Percentiles rank a stretch among this genome's conserved stretches.
These are phyloP conservation scores for Bombus cullumanus DNA, from an alignment of 1,140 invertebrate species.

Conservation along the genomic window DNA sequence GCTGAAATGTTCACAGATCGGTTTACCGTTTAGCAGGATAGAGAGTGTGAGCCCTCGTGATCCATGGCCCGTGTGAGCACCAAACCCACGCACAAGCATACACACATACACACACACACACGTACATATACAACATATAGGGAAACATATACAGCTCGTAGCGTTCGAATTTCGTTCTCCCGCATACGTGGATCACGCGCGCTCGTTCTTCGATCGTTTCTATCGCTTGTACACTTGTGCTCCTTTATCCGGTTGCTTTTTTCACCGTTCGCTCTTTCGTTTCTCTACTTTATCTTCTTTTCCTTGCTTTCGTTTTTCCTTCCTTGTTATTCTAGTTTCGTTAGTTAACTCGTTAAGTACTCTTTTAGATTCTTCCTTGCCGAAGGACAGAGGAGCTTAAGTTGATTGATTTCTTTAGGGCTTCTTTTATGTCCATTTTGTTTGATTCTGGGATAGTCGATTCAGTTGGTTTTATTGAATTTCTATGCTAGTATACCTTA, in stretches of 20 bases:
- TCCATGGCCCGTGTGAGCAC: conserved; percentile 69
- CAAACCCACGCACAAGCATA: conserved; percentile 29
- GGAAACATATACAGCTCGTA: background rate
- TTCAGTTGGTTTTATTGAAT: background rate
- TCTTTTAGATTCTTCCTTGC: background rate
- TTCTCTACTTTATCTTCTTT: conserved; percentile 18
- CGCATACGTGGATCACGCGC: conserved; percentile 9
- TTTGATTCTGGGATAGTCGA: background rate
- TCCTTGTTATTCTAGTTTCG: conserved; percentile 50
- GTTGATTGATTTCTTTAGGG: background rate
- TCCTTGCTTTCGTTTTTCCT: background rate
- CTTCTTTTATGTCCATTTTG: background rate
- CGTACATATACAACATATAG: background rate
- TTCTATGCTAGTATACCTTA: too few species aligned
- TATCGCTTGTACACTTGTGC: conserved; percentile 56
- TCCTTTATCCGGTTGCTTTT: conserved; percentile 46
- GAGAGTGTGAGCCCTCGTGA: conserved; percentile 78
- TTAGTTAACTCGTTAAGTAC: background rate
- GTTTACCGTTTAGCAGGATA: conserved; percentile 83
- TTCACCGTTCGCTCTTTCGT: conserved; percentile 9
- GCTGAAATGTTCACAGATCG: conserved; percentile 83
- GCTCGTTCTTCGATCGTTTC: conserved; percentile 60
- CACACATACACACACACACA: background rate
- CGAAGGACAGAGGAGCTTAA: background rate
- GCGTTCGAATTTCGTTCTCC: conserved; percentile 39